Conservation (phyloP, 2,888 invertebrate species). For the Uloborus plumipes region DNA sequence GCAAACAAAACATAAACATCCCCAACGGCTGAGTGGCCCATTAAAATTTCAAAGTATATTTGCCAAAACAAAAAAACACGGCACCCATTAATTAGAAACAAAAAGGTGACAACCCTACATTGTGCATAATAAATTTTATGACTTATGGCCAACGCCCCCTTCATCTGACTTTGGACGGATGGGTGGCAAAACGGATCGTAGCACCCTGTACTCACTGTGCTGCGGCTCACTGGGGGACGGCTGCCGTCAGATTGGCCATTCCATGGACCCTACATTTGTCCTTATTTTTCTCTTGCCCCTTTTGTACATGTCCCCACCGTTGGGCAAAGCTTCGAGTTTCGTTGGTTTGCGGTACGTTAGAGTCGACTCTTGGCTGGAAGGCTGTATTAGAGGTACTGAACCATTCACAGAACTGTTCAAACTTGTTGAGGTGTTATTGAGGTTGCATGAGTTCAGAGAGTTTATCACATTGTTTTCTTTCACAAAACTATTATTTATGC, state of each 20-base stretch:
- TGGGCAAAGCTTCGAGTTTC: slow-evolving; percentile 73
- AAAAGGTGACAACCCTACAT: slow-evolving; percentile 27
- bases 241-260: slow-evolving; percentile 63
- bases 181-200: slow-evolving; percentile 39
- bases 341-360: slow-evolving; percentile 70
- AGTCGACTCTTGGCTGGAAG: slow-evolving; percentile 68
- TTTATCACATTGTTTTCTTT: slow-evolving; percentile 54
- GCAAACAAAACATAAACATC: too few species aligned
- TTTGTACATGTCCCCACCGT: slow-evolving; percentile 67
- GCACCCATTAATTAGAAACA: neutral
- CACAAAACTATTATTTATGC: slow-evolving; percentile 18
- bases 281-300: slow-evolving; percentile 61
- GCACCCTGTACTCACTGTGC: slow-evolving; percentile 56
- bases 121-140: slow-evolving; percentile 15
- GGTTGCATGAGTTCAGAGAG: slow-evolving; percentile 20
- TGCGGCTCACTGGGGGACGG: slow-evolving; percentile 49
- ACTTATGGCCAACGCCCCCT: slow-evolving; percentile 31
- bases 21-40: too few species aligned
- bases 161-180: slow-evolving; percentile 62
- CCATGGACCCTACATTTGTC: slow-evolving; percentile 44
- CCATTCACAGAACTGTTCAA: slow-evolving; percentile 10
- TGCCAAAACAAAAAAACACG: too few species aligned
- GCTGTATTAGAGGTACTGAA: slow-evolving; percentile 53
- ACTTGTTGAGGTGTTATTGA: slow-evolving; percentile 22
- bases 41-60: too few species aligned